Evolutionary conservation across 2,113 vertebrate species (phyloP), one percentile per base, ranked within the genome.

Genomic region (Hippotragus niger): DNA sequence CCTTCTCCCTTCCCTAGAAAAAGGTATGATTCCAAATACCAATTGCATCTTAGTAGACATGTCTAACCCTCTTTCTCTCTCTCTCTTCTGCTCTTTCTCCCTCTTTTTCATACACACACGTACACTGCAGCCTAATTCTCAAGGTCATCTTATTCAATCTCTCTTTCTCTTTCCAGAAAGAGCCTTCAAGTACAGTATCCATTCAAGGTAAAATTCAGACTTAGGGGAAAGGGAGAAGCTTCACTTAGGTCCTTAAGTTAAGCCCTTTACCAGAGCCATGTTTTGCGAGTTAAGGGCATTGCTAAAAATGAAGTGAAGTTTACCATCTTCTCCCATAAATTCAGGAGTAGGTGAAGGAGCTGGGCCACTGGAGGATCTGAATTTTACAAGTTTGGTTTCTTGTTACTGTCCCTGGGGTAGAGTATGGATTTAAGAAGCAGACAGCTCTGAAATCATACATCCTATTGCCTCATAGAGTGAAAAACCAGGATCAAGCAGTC

Each of bases 101-200:
- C 33, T 64, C 29, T 55, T 23, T 87, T 9, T 91, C 16, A 29
- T 7, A 67, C 62, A 91, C 10, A 74, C 36, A 19, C 11, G 14
- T 2, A 33, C 2, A 21, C 45, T 27, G 12, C 1, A 11, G 47
- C 23, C n/a, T 29, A 36, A 62, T 76, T 85, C 52, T 81, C 36
- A 86, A 50, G 36, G 45, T 10, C 50, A 86, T 57, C 23, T 62
- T 94, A 31, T 74, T 90, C 40, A 71, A 57, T 88, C 36, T 88
- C 11, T 5, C 33, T 36, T 88, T n/a, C 50, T 81, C 36, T 47
- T 87, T 89, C 33, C 11, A 45, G 47, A 94, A 81, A 76, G 7
- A 96, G 3, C 2, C n/a, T 87, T 86, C 55, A 74, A 71, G 19
- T 27, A 85, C 43, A 92, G 23, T 3, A 36, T 78, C 36, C 14